Evolutionary conservation across 1,140 invertebrate species (phyloP).

Genomic region (Scaptomyza hsui): DNA sequence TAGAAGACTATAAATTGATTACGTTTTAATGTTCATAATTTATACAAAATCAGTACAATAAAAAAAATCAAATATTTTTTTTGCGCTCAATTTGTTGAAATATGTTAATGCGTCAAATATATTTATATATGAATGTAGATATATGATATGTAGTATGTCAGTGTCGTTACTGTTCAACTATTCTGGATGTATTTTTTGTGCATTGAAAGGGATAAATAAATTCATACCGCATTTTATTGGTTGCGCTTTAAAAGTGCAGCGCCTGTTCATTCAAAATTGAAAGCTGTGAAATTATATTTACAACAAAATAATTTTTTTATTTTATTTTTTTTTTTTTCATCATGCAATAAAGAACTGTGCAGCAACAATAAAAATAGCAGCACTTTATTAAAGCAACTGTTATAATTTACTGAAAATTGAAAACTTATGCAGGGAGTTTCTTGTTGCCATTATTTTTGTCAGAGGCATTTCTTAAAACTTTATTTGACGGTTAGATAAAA

Average conservation of each 20-base stretch:
- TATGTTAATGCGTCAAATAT: neutral
- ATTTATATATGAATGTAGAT: neutral
- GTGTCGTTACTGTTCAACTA: conserved; percentile 4
- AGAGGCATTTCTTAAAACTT: too few species aligned
- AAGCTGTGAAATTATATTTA: conserved; percentile 33
- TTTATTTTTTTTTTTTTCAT: conserved; percentile 28
- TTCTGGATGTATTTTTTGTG: conserved; percentile 9
- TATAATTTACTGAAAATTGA: conserved; percentile 72
- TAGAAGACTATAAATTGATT: neutral
- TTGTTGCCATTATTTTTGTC: conserved; percentile 1
- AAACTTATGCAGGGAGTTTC: conserved; percentile 52
- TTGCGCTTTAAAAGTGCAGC: conserved; percentile 1
- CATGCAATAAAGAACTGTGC: conserved; percentile 50
- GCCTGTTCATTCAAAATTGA: neutral
- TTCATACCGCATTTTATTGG: neutral
- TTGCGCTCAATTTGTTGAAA: neutral
- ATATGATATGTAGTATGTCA: conserved; percentile 3
- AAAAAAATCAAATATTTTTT: neutral
- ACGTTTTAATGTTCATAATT: neutral
- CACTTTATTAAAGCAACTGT: conserved; percentile 36
- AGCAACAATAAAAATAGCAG: conserved; percentile 19
- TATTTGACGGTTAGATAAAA: too few species aligned
- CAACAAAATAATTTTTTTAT: conserved; percentile 3
- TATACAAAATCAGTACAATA: neutral
- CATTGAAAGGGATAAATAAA: conserved; percentile 24